A percentile compares a stretch with the other conserved stretches of the same genome.
Conservation (phyloP, 1,140 invertebrate genomes). For the Choristoneura fumiferana region DNA sequence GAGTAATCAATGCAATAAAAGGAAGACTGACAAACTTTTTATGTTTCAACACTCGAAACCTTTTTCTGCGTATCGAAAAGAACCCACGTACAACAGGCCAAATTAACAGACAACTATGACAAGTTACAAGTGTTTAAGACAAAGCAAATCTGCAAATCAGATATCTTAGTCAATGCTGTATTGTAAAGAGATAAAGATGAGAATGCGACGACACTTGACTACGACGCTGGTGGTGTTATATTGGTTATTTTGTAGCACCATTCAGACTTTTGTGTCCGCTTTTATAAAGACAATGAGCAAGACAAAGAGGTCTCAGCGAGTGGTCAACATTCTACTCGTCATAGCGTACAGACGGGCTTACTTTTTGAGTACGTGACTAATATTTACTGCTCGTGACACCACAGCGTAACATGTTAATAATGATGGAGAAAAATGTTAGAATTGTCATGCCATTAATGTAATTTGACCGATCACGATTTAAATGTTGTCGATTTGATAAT, state of each 20-base stretch:
- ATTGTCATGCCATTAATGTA: constrained; percentile 18
- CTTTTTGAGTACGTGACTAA: constrained; percentile 34
- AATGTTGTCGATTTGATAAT: not conserved
- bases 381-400: constrained; percentile 14
- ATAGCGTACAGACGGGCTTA: constrained; percentile 44
- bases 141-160: constrained; percentile 29
- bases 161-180: constrained; percentile 26
- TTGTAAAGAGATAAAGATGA: constrained; percentile 24
- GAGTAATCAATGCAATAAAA: constrained; percentile 46
- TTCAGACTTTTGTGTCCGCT: constrained; percentile 54
- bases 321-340: constrained; percentile 52
- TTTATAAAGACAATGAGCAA: constrained; percentile 58
- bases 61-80: constrained; percentile 53
- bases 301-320: constrained; percentile 58
- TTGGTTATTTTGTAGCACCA: constrained; percentile 37
- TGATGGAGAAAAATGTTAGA: constrained; percentile 9
- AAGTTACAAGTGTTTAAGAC: constrained; percentile 62
- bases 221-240: constrained; percentile 22
- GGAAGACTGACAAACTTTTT: constrained; percentile 39
- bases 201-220: constrained; percentile 16
- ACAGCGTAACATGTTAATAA: constrained; percentile 13
- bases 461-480: constrained; percentile 11
- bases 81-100: constrained; percentile 43
- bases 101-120: constrained; percentile 72
- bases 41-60: constrained; percentile 45